A percentile compares a stretch with the other conserved stretches of the same genome.
Conservation (phyloP, 2,888 invertebrate species). For the Ectropis crepuscularia region DNA sequence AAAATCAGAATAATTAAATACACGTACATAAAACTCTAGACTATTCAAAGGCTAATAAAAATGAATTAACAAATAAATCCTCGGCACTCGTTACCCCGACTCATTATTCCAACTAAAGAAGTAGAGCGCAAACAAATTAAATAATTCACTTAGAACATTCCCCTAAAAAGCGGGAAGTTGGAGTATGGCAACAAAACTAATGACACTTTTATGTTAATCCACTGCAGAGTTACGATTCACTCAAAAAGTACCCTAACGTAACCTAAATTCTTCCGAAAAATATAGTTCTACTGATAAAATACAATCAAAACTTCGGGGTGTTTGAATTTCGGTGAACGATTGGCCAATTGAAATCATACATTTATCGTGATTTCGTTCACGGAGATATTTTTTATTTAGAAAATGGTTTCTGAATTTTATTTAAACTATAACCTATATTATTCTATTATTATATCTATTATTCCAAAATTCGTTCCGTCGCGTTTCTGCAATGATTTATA, state of each 20-base stretch:
- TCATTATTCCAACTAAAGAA: conserved; percentile 17
- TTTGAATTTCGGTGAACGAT: too few species aligned
- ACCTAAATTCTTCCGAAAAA: conserved; percentile 31
- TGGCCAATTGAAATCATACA: too few species aligned
- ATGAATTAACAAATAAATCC: background rate
- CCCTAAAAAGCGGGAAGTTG: conserved; percentile 23
- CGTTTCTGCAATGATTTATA: too few species aligned
- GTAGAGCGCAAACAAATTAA: conserved; percentile 14
- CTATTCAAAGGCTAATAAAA: background rate
- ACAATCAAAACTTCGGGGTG: background rate
- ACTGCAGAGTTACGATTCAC: conserved; percentile 31
- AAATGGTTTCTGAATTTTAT: too few species aligned
- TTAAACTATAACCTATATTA: too few species aligned
- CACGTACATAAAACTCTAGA: background rate
- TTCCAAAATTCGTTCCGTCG: too few species aligned
- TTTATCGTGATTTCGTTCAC: too few species aligned
- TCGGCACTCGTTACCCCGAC: conserved; percentile 7
- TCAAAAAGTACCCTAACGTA: conserved; percentile 37
- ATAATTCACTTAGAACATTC: conserved; percentile 24
- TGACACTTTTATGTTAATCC: conserved; percentile 32
- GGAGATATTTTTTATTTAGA: too few species aligned
- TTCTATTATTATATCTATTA: too few species aligned
- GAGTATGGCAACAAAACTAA: conserved; percentile 21
- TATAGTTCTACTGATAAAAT: conserved; percentile 10
- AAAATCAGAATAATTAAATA: background rate